A percentile compares a stretch with the other conserved stretches of the same genome.
Conservation (phyloP, 2,113 vertebrate genomes). For the Heterotilapia buettikoferi region DNA sequence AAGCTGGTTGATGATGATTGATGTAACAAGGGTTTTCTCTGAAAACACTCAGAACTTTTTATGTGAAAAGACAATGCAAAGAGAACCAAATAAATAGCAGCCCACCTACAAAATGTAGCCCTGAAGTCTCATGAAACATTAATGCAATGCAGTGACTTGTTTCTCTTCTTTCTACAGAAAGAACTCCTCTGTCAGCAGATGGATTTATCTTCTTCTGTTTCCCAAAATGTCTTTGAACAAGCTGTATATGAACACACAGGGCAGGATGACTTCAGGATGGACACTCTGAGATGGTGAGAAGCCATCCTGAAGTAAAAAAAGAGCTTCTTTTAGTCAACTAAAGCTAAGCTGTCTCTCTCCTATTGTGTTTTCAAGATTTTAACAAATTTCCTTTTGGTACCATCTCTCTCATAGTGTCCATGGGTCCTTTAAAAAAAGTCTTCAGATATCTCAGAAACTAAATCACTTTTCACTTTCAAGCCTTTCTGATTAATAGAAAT, state of each 20-base stretch:
- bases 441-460: neutral
- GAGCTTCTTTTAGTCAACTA: neutral
- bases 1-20: neutral
- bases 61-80: neutral
- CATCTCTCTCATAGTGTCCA: neutral
- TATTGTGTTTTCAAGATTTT: neutral
- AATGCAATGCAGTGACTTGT: neutral
- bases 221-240: conserved; percentile 71
- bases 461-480: neutral
- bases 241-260: conserved; percentile 74
- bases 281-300: conserved; percentile 80
- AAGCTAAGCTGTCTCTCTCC: neutral
- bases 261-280: conserved; percentile 76
- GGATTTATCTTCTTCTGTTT: conserved; percentile 71
- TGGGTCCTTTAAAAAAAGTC: neutral
- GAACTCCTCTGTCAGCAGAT: conserved; percentile 82
- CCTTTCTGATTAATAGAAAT: neutral
- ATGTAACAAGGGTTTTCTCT: neutral
- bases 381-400: neutral
- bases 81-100: neutral
- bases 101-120: neutral
- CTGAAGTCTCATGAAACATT: neutral
- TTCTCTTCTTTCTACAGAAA: conserved; percentile 68
- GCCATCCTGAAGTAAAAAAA: neutral
- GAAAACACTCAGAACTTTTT: neutral